Conservation (phyloP, 2,888 invertebrate species). For the Tiliacea aurago region DNA sequence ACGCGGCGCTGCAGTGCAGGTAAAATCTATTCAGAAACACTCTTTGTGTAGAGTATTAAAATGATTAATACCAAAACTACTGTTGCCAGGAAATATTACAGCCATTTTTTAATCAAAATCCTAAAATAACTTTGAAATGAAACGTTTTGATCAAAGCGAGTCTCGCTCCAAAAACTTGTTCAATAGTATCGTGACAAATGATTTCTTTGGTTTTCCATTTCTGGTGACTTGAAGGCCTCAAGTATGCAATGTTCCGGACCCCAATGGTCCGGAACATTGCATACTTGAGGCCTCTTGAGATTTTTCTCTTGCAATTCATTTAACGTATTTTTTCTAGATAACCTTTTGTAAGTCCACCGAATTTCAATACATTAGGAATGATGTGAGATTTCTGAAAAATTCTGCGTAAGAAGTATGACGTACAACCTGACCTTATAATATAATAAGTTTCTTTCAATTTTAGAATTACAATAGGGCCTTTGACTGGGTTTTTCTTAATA, state of each 20-base stretch:
- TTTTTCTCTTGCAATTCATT: constrained; percentile 64
- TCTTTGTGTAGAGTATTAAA: too few relatives aligned
- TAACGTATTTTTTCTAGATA: constrained; percentile 61
- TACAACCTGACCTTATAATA: background rate
- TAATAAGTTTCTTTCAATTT: background rate
- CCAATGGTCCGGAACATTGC: too few relatives aligned
- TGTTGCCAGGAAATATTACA: background rate
- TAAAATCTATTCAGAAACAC: background rate
- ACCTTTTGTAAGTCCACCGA: constrained; percentile 55
- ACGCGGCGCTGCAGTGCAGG: background rate
- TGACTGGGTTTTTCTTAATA: background rate
- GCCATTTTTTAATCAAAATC: constrained; percentile 3
- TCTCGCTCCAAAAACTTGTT: constrained; percentile 53
- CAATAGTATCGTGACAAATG: constrained; percentile 70
- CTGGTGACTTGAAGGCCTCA: constrained; percentile 63
- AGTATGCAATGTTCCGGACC: constrained; percentile 70
- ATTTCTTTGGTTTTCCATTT: constrained; percentile 72
- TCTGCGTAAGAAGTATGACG: constrained; percentile 8
- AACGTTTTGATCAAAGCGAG: constrained; percentile 51
- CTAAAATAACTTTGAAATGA: constrained; percentile 45
- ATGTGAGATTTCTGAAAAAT: constrained; percentile 38
- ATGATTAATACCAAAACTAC: background rate
- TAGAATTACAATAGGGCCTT: background rate
- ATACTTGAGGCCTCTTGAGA: too few relatives aligned
- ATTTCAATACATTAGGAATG: constrained; percentile 62